Conservation (phyloP, 92 coral and sea anemone species). For the Hydrozoanthus gracilis region DNA sequence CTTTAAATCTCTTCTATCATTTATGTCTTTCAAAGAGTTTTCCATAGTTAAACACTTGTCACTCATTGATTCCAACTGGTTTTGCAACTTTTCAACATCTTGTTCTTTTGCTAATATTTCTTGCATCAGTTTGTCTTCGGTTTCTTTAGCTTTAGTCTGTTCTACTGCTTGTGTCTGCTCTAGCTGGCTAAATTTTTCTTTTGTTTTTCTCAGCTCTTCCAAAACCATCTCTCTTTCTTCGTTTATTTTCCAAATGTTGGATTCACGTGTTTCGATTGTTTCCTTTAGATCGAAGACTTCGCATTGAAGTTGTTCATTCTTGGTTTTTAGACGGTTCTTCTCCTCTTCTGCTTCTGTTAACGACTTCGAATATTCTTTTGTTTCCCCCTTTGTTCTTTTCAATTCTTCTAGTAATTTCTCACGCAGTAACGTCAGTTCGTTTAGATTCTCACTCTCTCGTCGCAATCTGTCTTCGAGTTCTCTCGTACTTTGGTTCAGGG, state of each 20-base stretch:
- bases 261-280: conserved; percentile 32
- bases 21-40: conserved; percentile 7
- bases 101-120: conserved; percentile 70
- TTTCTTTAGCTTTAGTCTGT: conserved; percentile 41
- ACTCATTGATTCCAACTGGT: conserved; percentile 58
- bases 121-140: conserved; percentile 63
- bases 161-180: conserved; percentile 42
- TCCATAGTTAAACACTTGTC: conserved; percentile 48
- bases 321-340: conserved; percentile 16
- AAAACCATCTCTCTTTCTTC: conserved; percentile 53
- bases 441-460: conserved; percentile 31
- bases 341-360: conserved; percentile 41
- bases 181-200: conserved; percentile 21
- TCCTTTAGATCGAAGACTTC: conserved; percentile 37
- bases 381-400: conserved; percentile 21
- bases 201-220: conserved; percentile 40
- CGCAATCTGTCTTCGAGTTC: conserved; percentile 37
- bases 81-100: conserved; percentile 68
- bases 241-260: conserved; percentile 33
- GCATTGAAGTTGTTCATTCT: conserved; percentile 53
- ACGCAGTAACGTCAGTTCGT: conserved; percentile 14
- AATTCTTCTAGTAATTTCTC: conserved; percentile 22
- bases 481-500: conserved; percentile 38
- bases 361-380: conserved; percentile 33
- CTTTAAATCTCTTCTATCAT: conserved; percentile 37